phyloP scores from a whole-genome alignment of 2,113 vertebrate species.

The Carassius gibelio region DNA sequence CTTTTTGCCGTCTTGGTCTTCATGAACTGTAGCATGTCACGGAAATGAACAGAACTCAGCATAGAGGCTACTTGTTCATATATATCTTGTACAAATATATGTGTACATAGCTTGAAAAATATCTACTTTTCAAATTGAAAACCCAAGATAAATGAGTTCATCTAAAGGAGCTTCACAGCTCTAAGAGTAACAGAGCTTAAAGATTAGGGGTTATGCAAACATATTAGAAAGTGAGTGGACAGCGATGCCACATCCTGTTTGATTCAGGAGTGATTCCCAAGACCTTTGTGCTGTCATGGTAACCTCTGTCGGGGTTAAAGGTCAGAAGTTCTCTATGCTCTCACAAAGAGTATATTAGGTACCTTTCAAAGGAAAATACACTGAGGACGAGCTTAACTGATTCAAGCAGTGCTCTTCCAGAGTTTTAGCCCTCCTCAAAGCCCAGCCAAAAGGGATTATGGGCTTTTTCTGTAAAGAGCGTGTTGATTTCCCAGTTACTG shows the following conservation, averaged over 20 bases:
- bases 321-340: slow-evolving; percentile 23
- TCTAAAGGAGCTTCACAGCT: slow-evolving; percentile 32
- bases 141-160: slow-evolving; percentile 3
- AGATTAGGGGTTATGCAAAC: slow-evolving; percentile 31
- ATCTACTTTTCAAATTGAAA: no score
- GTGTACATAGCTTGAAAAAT: no score
- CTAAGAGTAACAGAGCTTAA: not conserved
- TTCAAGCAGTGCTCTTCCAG: not conserved
- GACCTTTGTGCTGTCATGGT: slow-evolving; percentile 28
- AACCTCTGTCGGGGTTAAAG: slow-evolving; percentile 44
- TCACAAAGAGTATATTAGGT: slow-evolving; percentile 30
- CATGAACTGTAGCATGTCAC: no score
- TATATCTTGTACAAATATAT: no score
- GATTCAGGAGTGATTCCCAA: slow-evolving; percentile 34
- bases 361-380: slow-evolving; percentile 12
- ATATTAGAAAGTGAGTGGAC: not conserved
- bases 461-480: not conserved
- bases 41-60: no score
- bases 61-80: no score
- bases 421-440: not conserved
- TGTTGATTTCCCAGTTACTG: not conserved
- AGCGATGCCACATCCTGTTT: slow-evolving; percentile 17
- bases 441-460: slow-evolving; percentile 9
- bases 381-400: slow-evolving; percentile 14
- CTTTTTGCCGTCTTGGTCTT: no score